Conservation (phyloP, 2,888 invertebrate genomes). For the Phyllotreta striolata region DNA sequence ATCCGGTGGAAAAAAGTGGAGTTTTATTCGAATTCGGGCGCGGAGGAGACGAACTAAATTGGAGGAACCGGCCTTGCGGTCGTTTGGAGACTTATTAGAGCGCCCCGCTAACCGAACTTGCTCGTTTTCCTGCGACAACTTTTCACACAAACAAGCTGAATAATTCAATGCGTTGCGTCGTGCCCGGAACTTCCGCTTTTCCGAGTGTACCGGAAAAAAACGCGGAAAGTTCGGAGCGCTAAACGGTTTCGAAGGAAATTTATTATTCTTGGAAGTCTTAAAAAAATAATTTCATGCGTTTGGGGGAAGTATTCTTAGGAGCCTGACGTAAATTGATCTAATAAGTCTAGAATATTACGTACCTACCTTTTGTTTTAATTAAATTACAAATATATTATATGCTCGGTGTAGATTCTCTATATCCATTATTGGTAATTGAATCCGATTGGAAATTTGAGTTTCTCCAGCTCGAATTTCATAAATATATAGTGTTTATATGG, state of each 20-base stretch:
- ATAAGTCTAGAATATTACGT: too few species aligned
- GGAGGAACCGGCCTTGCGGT: slow-evolving; percentile 27
- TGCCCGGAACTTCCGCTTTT: neutral
- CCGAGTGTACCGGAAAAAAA: slow-evolving; percentile 3
- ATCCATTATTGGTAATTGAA: too few species aligned
- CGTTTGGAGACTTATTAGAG: slow-evolving; percentile 35
- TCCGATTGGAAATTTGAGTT: too few species aligned
- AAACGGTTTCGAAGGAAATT: neutral
- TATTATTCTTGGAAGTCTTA: too few species aligned
- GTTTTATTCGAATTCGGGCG: slow-evolving; percentile 31
- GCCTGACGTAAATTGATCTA: too few species aligned
- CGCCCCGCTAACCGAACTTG: slow-evolving; percentile 20
- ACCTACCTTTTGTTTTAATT: too few species aligned
- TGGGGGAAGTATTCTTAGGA: too few species aligned
- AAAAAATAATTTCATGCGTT: too few species aligned
- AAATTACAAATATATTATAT: too few species aligned
- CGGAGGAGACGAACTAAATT: slow-evolving; percentile 37
- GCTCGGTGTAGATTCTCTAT: too few species aligned
- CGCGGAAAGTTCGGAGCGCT: neutral
- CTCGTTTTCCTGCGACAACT: slow-evolving; percentile 12
- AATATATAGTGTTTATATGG: too few species aligned
- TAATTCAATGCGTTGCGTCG: slow-evolving; percentile 19
- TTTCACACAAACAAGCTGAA: slow-evolving; percentile 25
- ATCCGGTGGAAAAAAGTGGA: slow-evolving; percentile 40
- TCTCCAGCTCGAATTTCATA: too few species aligned